Base-by-base conservation (phyloP, 2,113 vertebrate species). In the Erythrocercus mccallii region DNA sequence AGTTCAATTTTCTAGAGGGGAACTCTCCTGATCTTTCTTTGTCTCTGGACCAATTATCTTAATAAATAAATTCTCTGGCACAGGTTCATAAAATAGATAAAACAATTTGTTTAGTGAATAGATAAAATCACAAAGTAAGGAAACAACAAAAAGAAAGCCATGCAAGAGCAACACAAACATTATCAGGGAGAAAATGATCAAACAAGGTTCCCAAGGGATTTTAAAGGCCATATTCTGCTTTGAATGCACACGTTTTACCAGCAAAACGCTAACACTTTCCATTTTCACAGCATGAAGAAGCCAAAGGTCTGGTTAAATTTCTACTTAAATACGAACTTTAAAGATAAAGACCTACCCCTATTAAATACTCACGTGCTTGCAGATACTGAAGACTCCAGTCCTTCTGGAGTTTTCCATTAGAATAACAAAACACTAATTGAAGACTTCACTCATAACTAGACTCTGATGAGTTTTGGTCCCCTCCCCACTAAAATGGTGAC, bases 131-230 rank as follows among this genome's bases (percentile, higher is more conserved):
- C 33, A 51, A 73, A 85, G 48, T 20, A 77, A 81, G 82, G 80
- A 79, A 92, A 78, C 38, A 82, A 51, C 48, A 80, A 72, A 16
- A 88, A 70, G 48, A 83, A 51, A 90, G 64, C 35, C 74, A 70
- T 14, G 35, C 24, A 81, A 73, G 40, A 83, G 40, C 72, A 78
- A 45, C 61, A 66, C 74, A 95, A 94, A 92, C 20, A 60, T 83
- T 90, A 81, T 53, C 65, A 74, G 72, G 77, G 77, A 96, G 86
- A 86, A 96, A 93, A 88, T 37, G 69, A 90, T 92, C 82, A 90
- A 88, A 92, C 21, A 48, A 81, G 15, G 21, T 42, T 86, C 88
- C 64, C 38, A 60, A 88, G n/a, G 69, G 76, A 38, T 72, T 94
- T 90, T 81, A 86, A 94, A 92, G 79, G 72, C 86, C 53, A 22